These are phyloP conservation scores for Cheilosia variabilis DNA, from an alignment of 2,888 invertebrate species.

Conservation along the genomic window DNA sequence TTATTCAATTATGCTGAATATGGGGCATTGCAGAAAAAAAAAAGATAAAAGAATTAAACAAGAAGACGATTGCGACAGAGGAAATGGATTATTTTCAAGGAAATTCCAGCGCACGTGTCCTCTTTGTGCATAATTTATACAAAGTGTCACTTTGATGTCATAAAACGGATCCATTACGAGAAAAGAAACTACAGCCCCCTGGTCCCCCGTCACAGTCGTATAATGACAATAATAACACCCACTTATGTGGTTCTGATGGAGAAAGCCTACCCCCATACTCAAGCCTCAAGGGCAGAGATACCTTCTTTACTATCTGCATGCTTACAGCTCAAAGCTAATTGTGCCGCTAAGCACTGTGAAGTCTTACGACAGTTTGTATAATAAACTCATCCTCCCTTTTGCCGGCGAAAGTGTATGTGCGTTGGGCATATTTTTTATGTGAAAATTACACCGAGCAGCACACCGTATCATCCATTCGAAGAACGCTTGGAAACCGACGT, in stretches of 20 bases:
- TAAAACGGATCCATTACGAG: slow-evolving; percentile 52
- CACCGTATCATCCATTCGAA: slow-evolving; percentile 7
- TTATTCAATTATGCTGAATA: slow-evolving; percentile 54
- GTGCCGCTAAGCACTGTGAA: slow-evolving; percentile 60
- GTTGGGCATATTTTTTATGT: slow-evolving; percentile 61
- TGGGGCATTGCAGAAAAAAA: slow-evolving; percentile 10
- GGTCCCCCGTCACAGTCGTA: background rate
- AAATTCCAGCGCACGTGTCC: slow-evolving; percentile 38
- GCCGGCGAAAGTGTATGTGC: slow-evolving; percentile 6
- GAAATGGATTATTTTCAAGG: background rate
- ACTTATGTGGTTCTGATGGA: slow-evolving; percentile 44
- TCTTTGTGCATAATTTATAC: slow-evolving; percentile 61
- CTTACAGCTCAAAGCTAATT: slow-evolving; percentile 66
- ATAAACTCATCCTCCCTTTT: slow-evolving; percentile 50
- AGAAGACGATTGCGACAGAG: slow-evolving; percentile 2
- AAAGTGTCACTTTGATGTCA: slow-evolving; percentile 66
- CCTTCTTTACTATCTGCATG: slow-evolving; percentile 30
- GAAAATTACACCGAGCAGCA: slow-evolving; percentile 21
- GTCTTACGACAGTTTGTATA: slow-evolving; percentile 65
- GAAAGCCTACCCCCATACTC: background rate
- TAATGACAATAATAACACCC: slow-evolving; percentile 65
- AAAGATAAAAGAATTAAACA: slow-evolving; percentile 21
- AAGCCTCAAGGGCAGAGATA: slow-evolving; percentile 15
- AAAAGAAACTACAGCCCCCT: slow-evolving; percentile 17
- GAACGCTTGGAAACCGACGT: slow-evolving; percentile 47